Evolutionary conservation across 2,888 invertebrate species (phyloP).

Genomic region (Rutpela maculata): DNA sequence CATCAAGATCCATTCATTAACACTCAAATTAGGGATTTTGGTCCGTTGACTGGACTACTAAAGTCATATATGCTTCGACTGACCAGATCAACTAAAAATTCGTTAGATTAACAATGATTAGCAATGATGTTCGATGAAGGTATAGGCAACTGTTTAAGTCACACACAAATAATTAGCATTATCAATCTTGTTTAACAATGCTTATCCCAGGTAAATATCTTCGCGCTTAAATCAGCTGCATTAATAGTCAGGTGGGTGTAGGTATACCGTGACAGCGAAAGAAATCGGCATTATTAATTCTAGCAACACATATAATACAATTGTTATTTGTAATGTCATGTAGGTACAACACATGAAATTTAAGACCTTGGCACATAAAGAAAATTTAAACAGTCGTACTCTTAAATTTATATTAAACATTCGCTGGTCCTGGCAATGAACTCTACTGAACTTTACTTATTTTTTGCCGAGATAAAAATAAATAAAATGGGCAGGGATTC

Average conservation of each 20-base stretch:
- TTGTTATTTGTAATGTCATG: constrained; percentile 12
- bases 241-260: constrained; percentile 37
- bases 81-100: no score
- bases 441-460: constrained; percentile 42
- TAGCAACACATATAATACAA: constrained; percentile 21
- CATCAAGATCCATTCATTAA: no score
- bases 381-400: constrained; percentile 31
- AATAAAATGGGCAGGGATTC: constrained; percentile 13
- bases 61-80: no score
- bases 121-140: no score
- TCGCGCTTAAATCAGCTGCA: constrained; percentile 22
- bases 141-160: not conserved
- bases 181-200: not conserved
- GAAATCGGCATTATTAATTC: constrained; percentile 30
- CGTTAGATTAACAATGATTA: no score
- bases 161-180: not conserved
- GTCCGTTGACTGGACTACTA: no score
- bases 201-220: not conserved
- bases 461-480: constrained; percentile 31
- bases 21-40: no score
- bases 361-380: constrained; percentile 45
- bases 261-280: constrained; percentile 17
- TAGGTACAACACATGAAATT: constrained; percentile 30
- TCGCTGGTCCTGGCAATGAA: constrained; percentile 45
- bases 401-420: constrained; percentile 25